phyloP scores from a whole-genome alignment of 2,113 vertebrate genomes.

The sheep (Ovis aries) region DNA sequence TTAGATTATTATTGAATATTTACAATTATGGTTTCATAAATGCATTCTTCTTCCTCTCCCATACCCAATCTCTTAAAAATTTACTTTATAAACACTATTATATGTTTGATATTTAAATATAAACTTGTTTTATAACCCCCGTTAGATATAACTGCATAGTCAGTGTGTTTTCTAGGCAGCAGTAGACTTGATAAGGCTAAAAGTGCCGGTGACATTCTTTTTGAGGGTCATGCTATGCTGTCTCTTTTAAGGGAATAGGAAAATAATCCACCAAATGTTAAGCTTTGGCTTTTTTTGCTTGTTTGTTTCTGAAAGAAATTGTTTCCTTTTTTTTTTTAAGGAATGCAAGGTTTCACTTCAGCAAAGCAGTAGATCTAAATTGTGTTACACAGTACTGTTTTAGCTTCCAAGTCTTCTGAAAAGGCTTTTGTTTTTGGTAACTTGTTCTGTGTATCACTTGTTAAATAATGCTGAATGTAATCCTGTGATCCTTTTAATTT shows the following conservation, averaged over 20 bases:
- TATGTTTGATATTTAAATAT: background rate
- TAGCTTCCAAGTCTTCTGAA: constrained; percentile 37
- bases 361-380: background rate
- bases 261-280: background rate
- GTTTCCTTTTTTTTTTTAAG: background rate
- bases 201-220: background rate
- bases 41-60: background rate
- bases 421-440: constrained; percentile 45
- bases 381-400: constrained; percentile 27
- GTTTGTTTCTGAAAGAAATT: background rate
- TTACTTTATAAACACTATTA: background rate
- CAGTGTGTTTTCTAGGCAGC: background rate
- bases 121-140: background rate
- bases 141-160: background rate
- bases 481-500: background rate
- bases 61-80: background rate
- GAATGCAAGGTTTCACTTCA: constrained; percentile 26
- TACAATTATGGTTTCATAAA: background rate
- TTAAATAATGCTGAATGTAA: constrained; percentile 45
- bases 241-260: constrained; percentile 2
- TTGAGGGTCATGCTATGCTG: background rate
- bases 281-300: background rate
- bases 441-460: constrained; percentile 35
- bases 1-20: background rate
- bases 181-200: background rate